Conservation (phyloP, 2,888 invertebrate genomes). For the Ischnura elegans region DNA sequence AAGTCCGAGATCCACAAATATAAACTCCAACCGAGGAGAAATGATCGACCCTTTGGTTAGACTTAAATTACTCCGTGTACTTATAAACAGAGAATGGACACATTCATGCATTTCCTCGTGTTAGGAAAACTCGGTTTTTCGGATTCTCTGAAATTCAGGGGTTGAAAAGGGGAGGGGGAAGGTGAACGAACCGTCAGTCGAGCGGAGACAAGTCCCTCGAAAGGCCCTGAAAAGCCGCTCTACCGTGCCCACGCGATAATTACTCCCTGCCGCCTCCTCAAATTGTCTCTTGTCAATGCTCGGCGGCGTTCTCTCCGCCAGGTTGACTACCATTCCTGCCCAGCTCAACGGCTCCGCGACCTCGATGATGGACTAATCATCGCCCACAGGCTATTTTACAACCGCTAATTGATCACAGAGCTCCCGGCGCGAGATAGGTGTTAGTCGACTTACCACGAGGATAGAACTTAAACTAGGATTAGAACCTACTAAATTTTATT, state of each 20-base stretch:
- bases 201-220: not conserved
- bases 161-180: not conserved
- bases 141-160: constrained; percentile 20
- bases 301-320: not conserved
- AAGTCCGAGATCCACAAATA: too few relatives aligned
- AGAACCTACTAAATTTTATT: too few relatives aligned
- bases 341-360: not conserved
- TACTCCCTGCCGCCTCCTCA: not conserved
- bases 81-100: not conserved
- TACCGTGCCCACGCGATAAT: not conserved
- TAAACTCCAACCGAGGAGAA: too few relatives aligned
- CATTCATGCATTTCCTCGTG: not conserved
- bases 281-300: constrained; percentile 16
- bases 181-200: constrained; percentile 20
- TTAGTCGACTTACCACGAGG: too few relatives aligned
- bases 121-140: not conserved
- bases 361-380: not conserved
- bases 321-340: not conserved
- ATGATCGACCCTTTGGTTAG: too few relatives aligned
- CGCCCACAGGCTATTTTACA: not conserved
- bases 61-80: too few relatives aligned
- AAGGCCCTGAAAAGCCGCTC: constrained; percentile 12
- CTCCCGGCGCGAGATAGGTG: not conserved
- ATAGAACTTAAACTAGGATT: too few relatives aligned
- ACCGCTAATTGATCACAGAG: not conserved